These are phyloP conservation scores for Osedax frankpressi DNA, from an alignment of 2,888 invertebrate genomes.

Conservation along the genomic window DNA sequence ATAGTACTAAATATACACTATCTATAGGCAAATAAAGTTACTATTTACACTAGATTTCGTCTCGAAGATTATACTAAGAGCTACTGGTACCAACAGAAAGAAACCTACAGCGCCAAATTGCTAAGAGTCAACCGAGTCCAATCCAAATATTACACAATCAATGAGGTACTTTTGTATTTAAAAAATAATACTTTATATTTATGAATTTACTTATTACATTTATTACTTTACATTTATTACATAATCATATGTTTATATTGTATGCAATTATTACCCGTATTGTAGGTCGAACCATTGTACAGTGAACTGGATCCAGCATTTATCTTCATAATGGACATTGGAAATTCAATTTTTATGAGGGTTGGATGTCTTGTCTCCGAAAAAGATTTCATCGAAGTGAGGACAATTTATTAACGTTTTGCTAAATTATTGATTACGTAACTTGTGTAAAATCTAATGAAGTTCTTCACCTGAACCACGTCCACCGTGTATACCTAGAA, in stretches of 20 bases:
- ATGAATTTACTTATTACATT: neutral
- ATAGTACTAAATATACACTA: no score
- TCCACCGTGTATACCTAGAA: no score
- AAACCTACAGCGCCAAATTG: neutral
- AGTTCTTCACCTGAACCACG: no score
- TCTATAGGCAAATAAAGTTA: no score
- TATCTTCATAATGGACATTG: slow-evolving; percentile 7
- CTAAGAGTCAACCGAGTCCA: neutral
- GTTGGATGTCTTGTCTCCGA: neutral
- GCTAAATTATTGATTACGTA: no score
- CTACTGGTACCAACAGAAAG: neutral
- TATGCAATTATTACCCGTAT: no score
- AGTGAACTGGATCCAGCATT: slow-evolving; percentile 5
- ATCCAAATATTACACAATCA: neutral
- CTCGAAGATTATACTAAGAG: neutral
- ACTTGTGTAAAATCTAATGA: no score
- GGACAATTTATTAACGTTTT: no score
- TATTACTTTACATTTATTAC: no score
- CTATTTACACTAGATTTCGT: neutral
- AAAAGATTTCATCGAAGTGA: neutral
- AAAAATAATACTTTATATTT: neutral
- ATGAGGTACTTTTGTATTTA: neutral
- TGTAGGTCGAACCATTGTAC: slow-evolving; percentile 2
- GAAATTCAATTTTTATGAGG: neutral
- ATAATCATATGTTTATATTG: no score